These are phyloP conservation scores for Diaphora mendica DNA, from an alignment of 2,888 invertebrate genomes.

Conservation along the genomic window DNA sequence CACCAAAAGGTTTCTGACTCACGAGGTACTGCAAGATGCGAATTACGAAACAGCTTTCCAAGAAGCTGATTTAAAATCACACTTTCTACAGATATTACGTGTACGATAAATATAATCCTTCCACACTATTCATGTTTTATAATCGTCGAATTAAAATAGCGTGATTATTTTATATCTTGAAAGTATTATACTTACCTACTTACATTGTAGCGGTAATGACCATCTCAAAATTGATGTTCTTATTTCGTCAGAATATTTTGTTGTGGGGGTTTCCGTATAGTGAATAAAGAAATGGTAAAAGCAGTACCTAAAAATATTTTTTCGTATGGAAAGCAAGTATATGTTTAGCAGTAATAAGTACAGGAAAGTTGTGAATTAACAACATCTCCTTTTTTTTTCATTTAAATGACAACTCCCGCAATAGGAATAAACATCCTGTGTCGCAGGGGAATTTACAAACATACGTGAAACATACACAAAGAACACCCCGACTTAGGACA, in stretches of 20 bases:
- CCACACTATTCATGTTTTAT: conserved; percentile 5
- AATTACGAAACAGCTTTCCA: conserved; percentile 60
- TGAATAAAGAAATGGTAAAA: too few species aligned
- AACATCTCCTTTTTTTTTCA: too few species aligned
- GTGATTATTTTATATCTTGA: background rate
- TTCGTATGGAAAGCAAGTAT: too few species aligned
- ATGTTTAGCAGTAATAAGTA: too few species aligned
- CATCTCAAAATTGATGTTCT: background rate
- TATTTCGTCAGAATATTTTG: background rate
- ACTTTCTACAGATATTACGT: conserved; percentile 54
- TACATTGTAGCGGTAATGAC: background rate
- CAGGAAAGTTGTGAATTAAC: too few species aligned
- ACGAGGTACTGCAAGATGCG: conserved; percentile 33
- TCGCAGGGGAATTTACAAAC: too few species aligned
- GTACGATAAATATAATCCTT: conserved; percentile 35
- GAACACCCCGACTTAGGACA: too few species aligned
- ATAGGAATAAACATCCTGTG: too few species aligned
- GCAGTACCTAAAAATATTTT: too few species aligned
- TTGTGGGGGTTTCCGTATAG: background rate
- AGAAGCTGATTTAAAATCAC: conserved; percentile 43
- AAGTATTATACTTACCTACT: background rate
- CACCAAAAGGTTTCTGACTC: conserved; percentile 27
- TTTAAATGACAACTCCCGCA: too few species aligned
- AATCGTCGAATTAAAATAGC: background rate
- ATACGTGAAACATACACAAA: too few species aligned